Percentiles rank a stretch among this genome's conserved stretches.
phyloP scores from a whole-genome alignment of 1,140 invertebrate genomes.

The Mamestra configurata region DNA sequence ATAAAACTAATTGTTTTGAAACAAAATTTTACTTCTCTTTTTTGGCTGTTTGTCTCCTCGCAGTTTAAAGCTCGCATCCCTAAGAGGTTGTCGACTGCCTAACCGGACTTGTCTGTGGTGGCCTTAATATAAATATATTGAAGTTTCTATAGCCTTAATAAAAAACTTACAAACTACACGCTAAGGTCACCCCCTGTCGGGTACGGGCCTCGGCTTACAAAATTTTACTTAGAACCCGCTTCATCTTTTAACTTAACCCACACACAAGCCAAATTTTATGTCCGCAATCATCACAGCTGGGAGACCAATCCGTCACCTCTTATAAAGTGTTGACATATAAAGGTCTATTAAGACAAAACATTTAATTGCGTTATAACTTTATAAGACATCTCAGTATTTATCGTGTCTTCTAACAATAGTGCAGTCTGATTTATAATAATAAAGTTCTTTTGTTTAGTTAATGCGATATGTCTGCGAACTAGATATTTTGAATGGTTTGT shows the following conservation, averaged over 20 bases:
- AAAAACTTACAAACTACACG: too few species aligned
- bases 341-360: slow-evolving; percentile 51
- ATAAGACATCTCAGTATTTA: neutral
- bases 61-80: too few species aligned
- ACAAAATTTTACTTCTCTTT: too few species aligned
- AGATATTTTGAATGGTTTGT: neutral
- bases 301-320: slow-evolving; percentile 59
- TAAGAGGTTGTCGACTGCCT: too few species aligned
- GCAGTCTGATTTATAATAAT: neutral
- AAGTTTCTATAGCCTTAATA: too few species aligned
- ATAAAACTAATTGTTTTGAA: too few species aligned
- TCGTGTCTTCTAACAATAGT: slow-evolving; percentile 17
- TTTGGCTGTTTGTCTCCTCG: too few species aligned
- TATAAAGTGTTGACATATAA: slow-evolving; percentile 57
- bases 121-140: too few species aligned
- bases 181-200: too few species aligned
- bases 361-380: too few species aligned
- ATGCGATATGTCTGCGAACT: slow-evolving; percentile 32
- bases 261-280: slow-evolving; percentile 32
- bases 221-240: slow-evolving; percentile 2
- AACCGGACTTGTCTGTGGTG: too few species aligned
- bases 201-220: too few species aligned
- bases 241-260: neutral
- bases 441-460: slow-evolving; percentile 10
- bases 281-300: slow-evolving; percentile 53